Evolutionary conservation across 53 echinoderm and acorn worm genomes (phyloP), one percentile per base, ranked within the genome.

Genomic region (Holothuria scabra): DNA sequence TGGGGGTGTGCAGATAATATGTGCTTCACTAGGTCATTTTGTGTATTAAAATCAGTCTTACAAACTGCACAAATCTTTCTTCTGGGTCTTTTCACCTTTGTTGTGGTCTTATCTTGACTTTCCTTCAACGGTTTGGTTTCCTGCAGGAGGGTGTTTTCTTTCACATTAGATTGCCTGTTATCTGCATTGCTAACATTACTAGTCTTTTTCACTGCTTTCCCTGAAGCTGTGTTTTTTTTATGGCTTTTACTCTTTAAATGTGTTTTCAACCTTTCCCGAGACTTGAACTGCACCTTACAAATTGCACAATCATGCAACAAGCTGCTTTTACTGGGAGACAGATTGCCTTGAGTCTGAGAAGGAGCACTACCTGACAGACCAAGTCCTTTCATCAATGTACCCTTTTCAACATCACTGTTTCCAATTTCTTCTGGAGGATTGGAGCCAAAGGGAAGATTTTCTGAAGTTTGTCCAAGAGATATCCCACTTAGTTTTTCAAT

Each of bases 171-270:
- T 13, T 57, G 28, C 35, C 34, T 19, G 19, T 57, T 26, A 22
- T 11, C 11, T 34, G 16, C 38, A n/a, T 37, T 81, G 60, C 38
- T 23, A 18, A 34, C 41, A 46, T 37, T 63, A 52, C 18, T 18
- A 34, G 82, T 64, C 3, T 19, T 64, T 19, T 64, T 26, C 65
- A 64, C 4, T 31, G 5, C 31, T 64, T 31, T 16, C 18, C 52
- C 28, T 64, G 11, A 16, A 19, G 58, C 35, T 33, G 70, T 25
- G 35, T 59, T 85, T 30, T 24, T 59, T 21, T 59, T 48, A 71
- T 85, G 85, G 13, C 66, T 58, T 72, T 74, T 85, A 25, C 66
- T 85, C 60, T 59, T 85, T 18, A 66, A 57, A 38, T 85, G 85
- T 16, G 52, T 37, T 56, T 56, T 85, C 59, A 74, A 59, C 29